Evolutionary conservation across 2,797 vertebrate genomes (phyloP), one percentile per base, ranked within the genome.

Genomic region (Acanthis flammea): DNA sequence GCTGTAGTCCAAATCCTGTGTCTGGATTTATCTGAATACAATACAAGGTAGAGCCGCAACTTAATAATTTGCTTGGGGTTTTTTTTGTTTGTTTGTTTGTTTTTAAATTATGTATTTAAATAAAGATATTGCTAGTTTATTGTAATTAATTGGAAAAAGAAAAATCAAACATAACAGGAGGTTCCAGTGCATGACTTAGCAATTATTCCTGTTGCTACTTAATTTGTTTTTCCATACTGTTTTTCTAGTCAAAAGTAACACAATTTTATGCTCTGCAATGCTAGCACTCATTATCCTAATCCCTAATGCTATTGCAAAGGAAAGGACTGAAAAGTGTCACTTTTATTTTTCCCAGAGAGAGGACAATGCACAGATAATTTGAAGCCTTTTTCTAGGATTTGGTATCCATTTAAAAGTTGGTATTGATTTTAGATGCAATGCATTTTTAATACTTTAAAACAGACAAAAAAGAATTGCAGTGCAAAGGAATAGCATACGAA

Each of bases 231-330:
- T 75, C 51, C 12, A 35, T 62, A 19, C 7, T 85, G 17, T 73
- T 88, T 66, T 63, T 79, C 11, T 44, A 47, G 73, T 78, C 21
- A 91, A 84, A 95, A 76, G 17, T 42, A 86, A 33, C 14, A 42
- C 4, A 41, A 68, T 87, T 93, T 71, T 71, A 50, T 33, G 73
- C 30, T 37, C 35, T 79, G 21, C 25, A 54, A 12, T 23, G 16
- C 35, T 61, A 86, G 9, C 12, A 33, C 42, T 95, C 39, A 68
- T 92, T 93, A 93, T 51, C 23, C 28, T 94, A 95, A 95, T 87
- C 76, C 73, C 15, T 65, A 93, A 75, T 7, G 6, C 11, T 51
- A 66, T 33, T 90, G 24, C 60, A 60, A 86, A 73, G 11, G 25
- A 68, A 90, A 83, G 67, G 39, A 68, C 22, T 60, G 50, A 53